Evolutionary conservation across 2,113 vertebrate genomes (phyloP).

Genomic region (Albula glossodonta): DNA sequence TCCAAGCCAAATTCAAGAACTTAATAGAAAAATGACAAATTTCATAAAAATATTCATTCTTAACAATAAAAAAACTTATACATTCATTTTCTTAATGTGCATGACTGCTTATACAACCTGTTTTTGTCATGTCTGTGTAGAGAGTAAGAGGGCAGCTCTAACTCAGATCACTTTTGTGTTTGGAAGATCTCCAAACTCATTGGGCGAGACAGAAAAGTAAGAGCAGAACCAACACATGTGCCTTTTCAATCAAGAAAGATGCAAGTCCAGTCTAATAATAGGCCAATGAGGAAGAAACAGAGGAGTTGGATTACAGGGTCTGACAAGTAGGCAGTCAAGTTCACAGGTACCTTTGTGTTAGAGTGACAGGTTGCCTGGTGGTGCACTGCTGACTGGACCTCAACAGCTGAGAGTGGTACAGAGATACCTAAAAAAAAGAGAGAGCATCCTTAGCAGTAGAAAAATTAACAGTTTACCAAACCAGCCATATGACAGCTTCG

Average conservation of each 20-base stretch:
- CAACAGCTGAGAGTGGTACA: background rate
- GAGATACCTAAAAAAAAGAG: too few relatives aligned
- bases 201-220: background rate
- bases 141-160: too few relatives aligned
- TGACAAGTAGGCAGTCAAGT: background rate
- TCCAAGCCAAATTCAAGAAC: background rate
- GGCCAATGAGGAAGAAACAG: background rate
- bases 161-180: background rate
- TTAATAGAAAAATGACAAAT: background rate
- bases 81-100: too few relatives aligned
- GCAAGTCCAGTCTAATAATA: background rate
- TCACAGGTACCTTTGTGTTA: background rate
- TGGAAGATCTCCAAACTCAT: too few relatives aligned
- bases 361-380: background rate
- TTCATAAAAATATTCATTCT: background rate
- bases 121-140: too few relatives aligned
- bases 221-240: background rate
- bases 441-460: too few relatives aligned
- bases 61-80: too few relatives aligned
- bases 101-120: too few relatives aligned
- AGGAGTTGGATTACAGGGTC: background rate
- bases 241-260: background rate
- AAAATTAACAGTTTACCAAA: too few relatives aligned
- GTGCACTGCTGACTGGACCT: background rate
- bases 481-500: too few relatives aligned